A percentile compares a stretch with the other conserved stretches of the same genome.
phyloP scores from a whole-genome alignment of 2,113 vertebrate species.

The Eupsittula cactorum region DNA sequence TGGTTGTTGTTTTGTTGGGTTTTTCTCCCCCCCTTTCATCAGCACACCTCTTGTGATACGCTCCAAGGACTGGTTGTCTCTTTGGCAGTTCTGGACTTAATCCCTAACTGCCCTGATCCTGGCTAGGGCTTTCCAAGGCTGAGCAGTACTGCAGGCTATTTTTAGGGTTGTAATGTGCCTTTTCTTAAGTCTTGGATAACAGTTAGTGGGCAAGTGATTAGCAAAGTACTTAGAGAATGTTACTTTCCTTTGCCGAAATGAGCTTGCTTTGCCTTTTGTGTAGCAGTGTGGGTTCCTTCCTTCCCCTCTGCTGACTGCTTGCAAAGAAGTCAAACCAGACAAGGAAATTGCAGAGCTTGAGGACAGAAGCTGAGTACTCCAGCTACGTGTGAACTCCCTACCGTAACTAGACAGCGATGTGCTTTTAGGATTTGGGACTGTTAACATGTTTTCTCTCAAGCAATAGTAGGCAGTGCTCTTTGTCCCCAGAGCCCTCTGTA shows the following conservation, averaged over 20 bases:
- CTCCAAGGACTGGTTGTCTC: neutral
- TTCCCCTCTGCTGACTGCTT: neutral
- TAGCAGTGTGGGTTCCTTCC: neutral
- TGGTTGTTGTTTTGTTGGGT: too few species aligned
- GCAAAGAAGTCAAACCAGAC: neutral
- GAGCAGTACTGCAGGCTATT: slow-evolving; percentile 47
- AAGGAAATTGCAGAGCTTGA: neutral
- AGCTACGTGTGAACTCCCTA: neutral
- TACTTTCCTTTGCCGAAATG: slow-evolving; percentile 36
- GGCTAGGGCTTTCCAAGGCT: slow-evolving; percentile 34
- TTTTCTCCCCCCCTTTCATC: neutral
- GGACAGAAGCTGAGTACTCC: neutral
- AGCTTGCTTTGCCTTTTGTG: neutral
- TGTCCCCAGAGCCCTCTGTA: neutral
- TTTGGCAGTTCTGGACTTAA: neutral
- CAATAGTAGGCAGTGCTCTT: neutral
- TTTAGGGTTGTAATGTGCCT: slow-evolving; percentile 71
- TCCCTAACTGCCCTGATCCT: neutral
- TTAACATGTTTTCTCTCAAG: neutral
- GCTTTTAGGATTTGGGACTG: neutral
- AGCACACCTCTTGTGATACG: neutral
- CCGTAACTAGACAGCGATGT: neutral
- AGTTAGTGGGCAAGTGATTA: slow-evolving; percentile 18
- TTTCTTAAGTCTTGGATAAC: slow-evolving; percentile 51
- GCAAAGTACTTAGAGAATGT: slow-evolving; percentile 18